Evolutionary conservation across 2,888 invertebrate species (phyloP), one percentile per base, ranked within the genome.

Genomic region (Andrena trimmerana): DNA sequence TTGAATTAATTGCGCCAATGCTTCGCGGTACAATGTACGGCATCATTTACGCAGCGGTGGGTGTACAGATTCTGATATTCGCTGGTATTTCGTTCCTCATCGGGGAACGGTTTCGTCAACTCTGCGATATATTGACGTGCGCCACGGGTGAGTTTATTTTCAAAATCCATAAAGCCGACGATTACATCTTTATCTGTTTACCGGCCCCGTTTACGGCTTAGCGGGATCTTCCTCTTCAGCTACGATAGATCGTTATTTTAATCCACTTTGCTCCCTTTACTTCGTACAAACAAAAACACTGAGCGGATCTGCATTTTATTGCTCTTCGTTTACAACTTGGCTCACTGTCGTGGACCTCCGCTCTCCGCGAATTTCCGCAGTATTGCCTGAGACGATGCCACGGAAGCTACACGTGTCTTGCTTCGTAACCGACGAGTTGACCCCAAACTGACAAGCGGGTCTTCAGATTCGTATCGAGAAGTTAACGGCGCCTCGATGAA

Each of bases 31-130:
- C 87, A 16, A 70, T 83, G 31, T 91, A 89, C 31, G 84, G 81
- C n/a, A 6, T 88, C 10, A 76, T 87, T 6, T 85, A 90, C 54
- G 73, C 78, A 0, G 80, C 87, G 0, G 76, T 89, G 52, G 88
- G 87, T 8, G 84, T 86, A 78, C 90, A 91, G 69, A 65, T 91
- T 10, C 31, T 90, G 42, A 89, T 87, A 60, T 91, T 90, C 78
- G 71, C 79, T 29, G 82, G 78, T 24, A 36, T 89, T 6, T 69
- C 81, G 8, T 78, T 69, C 27, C 86, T 89, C 0, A 29, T 89
- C 5, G 63, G 29, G 16, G 78, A 86, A 20, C 75, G 87, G 67
- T 88, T 83, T 16, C 86, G 31, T 10, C 63, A 63, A 33, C 80
- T 89, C 7, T 81, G 85, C 54, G 42, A 83, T 13, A 71, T 84